Percentiles rank a stretch among this genome's conserved stretches.
These are phyloP conservation scores for silkworm (Bombyx mori) DNA, from an alignment of 1,140 invertebrate species.

Conservation along the genomic window DNA sequence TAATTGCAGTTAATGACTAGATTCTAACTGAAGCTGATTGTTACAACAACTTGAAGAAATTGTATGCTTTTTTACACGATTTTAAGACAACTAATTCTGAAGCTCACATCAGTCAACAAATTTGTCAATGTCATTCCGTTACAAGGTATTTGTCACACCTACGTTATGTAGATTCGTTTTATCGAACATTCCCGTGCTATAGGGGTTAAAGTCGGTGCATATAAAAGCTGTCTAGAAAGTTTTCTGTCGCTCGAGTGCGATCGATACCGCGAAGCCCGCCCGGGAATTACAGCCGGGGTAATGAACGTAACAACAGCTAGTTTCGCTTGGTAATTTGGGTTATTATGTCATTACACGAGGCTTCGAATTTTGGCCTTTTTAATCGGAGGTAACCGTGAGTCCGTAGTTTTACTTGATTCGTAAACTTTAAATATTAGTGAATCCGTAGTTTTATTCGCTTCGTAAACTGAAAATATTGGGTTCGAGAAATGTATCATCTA, in stretches of 20 bases:
- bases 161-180: conserved; percentile 18
- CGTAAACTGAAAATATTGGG: not conserved
- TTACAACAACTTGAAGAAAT: too few species aligned
- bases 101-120: too few species aligned
- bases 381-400: too few species aligned
- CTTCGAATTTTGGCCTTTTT: conserved; percentile 12
- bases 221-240: conserved; percentile 73
- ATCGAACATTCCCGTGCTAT: conserved; percentile 29
- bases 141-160: conserved; percentile 4
- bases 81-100: too few species aligned
- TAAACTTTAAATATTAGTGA: too few species aligned
- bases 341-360: conserved; percentile 55
- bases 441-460: not conserved
- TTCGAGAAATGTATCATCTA: too few species aligned
- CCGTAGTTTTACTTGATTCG: not conserved
- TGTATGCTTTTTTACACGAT: too few species aligned
- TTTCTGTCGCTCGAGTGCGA: conserved; percentile 64
- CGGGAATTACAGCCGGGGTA: conserved; percentile 45
- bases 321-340: conserved; percentile 22
- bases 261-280: conserved; percentile 56
- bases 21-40: too few species aligned
- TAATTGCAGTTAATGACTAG: too few species aligned
- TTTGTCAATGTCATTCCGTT: too few species aligned
- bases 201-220: conserved; percentile 62
- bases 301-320: conserved; percentile 51